Evolutionary conservation across 2,113 vertebrate genomes (phyloP).

Genomic region (Cettia cetti): DNA sequence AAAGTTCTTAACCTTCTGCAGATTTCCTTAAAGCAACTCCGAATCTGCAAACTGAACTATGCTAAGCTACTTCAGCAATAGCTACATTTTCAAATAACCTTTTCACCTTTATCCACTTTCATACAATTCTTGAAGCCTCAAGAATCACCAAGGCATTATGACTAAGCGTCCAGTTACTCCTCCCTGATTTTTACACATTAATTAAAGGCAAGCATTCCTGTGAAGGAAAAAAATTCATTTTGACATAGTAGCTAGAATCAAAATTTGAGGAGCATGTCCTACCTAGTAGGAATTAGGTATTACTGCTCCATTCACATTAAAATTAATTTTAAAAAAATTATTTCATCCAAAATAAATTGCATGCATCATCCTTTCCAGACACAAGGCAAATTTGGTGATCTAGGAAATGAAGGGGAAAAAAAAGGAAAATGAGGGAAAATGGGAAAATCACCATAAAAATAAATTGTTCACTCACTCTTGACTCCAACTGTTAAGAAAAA

Average conservation of each 20-base stretch:
- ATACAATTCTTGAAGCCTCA: neutral
- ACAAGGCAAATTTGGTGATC: neutral
- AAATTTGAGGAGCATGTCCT: neutral
- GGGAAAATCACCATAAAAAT: neutral
- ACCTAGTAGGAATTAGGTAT: neutral
- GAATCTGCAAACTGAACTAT: neutral
- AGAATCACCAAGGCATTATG: neutral
- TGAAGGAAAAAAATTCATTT: neutral
- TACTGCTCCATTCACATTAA: neutral
- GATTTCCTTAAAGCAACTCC: neutral
- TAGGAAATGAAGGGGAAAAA: neutral
- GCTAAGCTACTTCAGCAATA: neutral
- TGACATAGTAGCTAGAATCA: neutral
- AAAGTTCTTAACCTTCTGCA: neutral
- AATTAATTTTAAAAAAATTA: neutral
- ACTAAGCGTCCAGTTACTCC: neutral
- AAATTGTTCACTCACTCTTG: neutral
- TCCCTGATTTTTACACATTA: neutral
- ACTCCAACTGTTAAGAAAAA: neutral
- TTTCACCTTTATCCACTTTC: neutral
- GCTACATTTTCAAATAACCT: neutral
- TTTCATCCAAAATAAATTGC: neutral
- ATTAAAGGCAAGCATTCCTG: neutral
- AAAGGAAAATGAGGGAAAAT: neutral
- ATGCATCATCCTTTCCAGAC: neutral